Percentiles rank a stretch among this genome's conserved stretches.
phyloP scores from a whole-genome alignment of 2,797 vertebrate genomes.

The Onychomys arenicola region DNA sequence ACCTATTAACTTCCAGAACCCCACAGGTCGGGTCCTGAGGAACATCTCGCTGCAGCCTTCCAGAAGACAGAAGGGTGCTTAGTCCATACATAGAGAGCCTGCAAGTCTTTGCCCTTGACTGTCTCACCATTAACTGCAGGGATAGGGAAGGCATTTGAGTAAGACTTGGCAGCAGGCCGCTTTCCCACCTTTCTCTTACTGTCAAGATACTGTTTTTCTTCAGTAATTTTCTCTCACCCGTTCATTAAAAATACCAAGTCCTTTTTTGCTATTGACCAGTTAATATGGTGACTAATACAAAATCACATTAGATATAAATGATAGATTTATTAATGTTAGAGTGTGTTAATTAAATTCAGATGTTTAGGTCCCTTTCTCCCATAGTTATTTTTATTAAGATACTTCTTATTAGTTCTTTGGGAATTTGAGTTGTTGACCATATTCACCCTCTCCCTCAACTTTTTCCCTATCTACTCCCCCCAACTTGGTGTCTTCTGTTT shows the following conservation, averaged over 20 bases:
- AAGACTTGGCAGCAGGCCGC: background rate
- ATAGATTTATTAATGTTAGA: background rate
- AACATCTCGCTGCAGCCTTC: background rate
- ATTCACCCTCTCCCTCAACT: background rate
- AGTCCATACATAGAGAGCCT: background rate
- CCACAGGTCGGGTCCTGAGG: background rate
- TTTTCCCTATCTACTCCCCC: background rate
- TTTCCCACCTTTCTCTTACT: background rate
- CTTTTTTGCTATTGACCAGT: background rate
- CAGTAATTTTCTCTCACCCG: background rate
- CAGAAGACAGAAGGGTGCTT: background rate
- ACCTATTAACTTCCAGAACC: background rate
- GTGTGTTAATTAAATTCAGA: background rate
- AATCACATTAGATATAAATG: background rate
- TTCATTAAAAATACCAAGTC: background rate
- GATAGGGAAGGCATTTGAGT: background rate
- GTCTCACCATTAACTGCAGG: background rate
- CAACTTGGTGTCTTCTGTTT: background rate
- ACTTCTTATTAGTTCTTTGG: background rate
- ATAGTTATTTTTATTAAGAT: background rate
- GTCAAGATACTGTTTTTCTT: background rate
- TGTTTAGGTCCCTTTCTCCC: background rate
- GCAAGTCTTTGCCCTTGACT: background rate
- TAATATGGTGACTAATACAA: background rate
- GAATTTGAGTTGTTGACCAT: background rate